Base-by-base conservation (phyloP, 2,113 vertebrate genomes). In the Passer domesticus region DNA sequence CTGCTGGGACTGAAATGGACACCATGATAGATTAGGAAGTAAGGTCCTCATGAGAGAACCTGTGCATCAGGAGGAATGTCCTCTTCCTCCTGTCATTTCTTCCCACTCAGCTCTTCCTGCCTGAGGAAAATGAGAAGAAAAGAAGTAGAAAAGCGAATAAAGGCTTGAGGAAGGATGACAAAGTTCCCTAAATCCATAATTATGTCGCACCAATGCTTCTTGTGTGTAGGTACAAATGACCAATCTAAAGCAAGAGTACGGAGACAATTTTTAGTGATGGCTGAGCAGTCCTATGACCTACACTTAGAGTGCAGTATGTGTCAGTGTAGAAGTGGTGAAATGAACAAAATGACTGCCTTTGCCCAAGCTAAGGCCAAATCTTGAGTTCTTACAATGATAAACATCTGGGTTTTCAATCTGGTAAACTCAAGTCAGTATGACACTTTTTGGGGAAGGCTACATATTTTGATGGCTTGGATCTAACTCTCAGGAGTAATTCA, bases 151-250 rank as follows among this genome's bases (percentile, higher is more conserved):
- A 66, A 28, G 14, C 2, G 2, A 76, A 35, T 9, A 55, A 37
- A 74, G 21, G 25, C 15, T 6, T 53, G 16, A 68, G 8, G 19
- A 92, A 73, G 22, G 12, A 17, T n/a, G 31, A 35, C 3, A 81
- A 84, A 55, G 3, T 4, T 89, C 15, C 20, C 8, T n/a, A 66
- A 50, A 84, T 27, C 7, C 2, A 7, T 72, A 47, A 33, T 66
- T n/a, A 20, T 0, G 0, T 60, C 83, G 5, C 16, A 56, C 3
- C 13, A 35, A 11, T 1, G 3, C 5, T 81, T 7, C 11, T 24
- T 41, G 4, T 46, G 18, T 33, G 27, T 18, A 89, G 20, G 11
- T 63, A n/a, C 9, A 63, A 89, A 91, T 27, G 7, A 81, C 31
- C 7, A 74, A 10, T 13, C 8, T n/a, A 76, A 76, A 58, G 5